Percentiles rank a stretch among this genome's conserved stretches.
Evolutionary conservation across 2,797 vertebrate genomes (phyloP).

Genomic region (Centroberyx gerrardi): DNA sequence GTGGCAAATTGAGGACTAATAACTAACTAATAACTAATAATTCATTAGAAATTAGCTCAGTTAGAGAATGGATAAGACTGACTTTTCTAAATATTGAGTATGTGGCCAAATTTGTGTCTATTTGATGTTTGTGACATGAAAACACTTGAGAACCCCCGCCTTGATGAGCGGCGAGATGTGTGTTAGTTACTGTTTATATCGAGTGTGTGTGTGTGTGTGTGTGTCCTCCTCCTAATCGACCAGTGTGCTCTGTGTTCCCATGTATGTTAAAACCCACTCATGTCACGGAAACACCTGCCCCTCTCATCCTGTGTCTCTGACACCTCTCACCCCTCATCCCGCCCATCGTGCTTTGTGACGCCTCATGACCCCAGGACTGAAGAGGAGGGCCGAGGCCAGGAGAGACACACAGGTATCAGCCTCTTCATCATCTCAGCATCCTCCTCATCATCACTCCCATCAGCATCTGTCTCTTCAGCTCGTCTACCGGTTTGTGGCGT

Average conservation of each 20-base stretch:
- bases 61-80: not conserved
- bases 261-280: conserved; percentile 56
- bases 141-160: not conserved
- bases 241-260: conserved; percentile 55
- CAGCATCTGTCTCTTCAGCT: conserved; percentile 34
- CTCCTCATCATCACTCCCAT: conserved; percentile 36
- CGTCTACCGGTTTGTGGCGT: not conserved
- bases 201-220: conserved; percentile 7
- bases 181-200: conserved; percentile 21
- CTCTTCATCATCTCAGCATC: conserved; percentile 44
- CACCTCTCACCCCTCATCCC: conserved; percentile 52
- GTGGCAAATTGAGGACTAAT: not conserved
- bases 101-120: conserved; percentile 29
- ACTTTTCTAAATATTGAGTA: too few species aligned
- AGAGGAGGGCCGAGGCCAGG: conserved; percentile 47
- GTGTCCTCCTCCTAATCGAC: conserved; percentile 19
- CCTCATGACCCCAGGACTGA: conserved; percentile 35
- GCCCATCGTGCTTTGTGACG: conserved; percentile 48
- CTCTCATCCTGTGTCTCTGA: conserved; percentile 47
- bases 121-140: conserved; percentile 30
- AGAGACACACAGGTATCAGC: conserved; percentile 61
- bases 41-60: not conserved
- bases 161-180: not conserved
- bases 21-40: not conserved
- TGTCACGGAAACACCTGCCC: conserved; percentile 60